Conservation (phyloP, 1,140 invertebrate species). For the Wiebesia pumilae region DNA sequence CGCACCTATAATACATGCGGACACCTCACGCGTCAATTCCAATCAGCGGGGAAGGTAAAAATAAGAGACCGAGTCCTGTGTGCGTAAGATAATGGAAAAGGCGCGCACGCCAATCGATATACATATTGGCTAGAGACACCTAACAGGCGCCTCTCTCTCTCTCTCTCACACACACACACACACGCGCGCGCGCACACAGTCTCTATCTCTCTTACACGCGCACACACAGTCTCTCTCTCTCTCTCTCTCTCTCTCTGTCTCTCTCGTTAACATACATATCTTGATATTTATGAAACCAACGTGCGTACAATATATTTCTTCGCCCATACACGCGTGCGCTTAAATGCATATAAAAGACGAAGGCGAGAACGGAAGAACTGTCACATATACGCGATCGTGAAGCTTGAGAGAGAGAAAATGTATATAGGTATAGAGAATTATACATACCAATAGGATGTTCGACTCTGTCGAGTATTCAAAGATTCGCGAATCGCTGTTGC, state of each 20-base stretch:
- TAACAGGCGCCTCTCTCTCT: background rate
- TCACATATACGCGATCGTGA: conserved; percentile 10
- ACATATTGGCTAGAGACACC: conserved; percentile 44
- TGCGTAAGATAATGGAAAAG: conserved; percentile 38
- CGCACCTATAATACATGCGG: conserved; percentile 38
- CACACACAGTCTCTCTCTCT: too few species aligned
- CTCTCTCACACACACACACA: too few species aligned
- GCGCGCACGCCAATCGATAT: conserved; percentile 50
- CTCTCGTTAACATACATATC: background rate
- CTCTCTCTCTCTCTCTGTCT: conserved; percentile 8
- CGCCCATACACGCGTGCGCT: background rate
- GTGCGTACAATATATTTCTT: background rate
- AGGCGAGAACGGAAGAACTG: conserved; percentile 24
- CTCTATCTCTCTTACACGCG: too few species aligned
- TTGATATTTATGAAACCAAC: conserved; percentile 46
- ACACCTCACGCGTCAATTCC: conserved; percentile 26
- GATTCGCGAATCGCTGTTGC: background rate
- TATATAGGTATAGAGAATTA: too few species aligned
- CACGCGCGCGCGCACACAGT: too few species aligned
- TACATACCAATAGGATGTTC: conserved; percentile 36
- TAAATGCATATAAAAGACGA: conserved; percentile 18
- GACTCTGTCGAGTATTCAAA: background rate
- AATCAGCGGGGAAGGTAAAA: conserved; percentile 9
- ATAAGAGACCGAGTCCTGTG: background rate
- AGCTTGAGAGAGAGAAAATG: conserved; percentile 1